Conservation (phyloP, 1,140 invertebrate genomes). For the Tyrophagus putrescentiae region DNA sequence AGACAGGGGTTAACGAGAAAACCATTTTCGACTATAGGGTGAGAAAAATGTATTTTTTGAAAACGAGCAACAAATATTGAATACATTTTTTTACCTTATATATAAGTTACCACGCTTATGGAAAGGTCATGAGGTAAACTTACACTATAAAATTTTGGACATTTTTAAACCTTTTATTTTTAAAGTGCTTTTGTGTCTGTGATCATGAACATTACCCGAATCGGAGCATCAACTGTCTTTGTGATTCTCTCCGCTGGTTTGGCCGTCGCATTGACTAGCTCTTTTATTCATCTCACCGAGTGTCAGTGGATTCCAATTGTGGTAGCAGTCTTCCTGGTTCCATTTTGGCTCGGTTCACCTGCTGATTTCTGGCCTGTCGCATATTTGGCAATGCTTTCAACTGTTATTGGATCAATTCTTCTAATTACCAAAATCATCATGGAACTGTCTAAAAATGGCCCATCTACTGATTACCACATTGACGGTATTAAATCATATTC, state of each 20-base stretch:
- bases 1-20: not conserved
- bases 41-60: too few relatives aligned
- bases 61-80: too few relatives aligned
- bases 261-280: conserved; percentile 37
- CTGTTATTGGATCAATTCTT: not conserved
- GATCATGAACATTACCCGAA: conserved; percentile 44
- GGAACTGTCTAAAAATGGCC: conserved; percentile 1
- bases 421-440: conserved; percentile 12
- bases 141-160: not conserved
- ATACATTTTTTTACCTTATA: too few relatives aligned
- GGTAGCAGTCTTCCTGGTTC: conserved; percentile 42
- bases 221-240: conserved; percentile 53
- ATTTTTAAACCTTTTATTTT: not conserved
- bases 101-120: not conserved
- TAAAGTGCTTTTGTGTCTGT: not conserved
- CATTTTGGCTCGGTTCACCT: conserved; percentile 52
- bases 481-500: conserved; percentile 39
- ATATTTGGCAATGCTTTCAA: not conserved
- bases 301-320: conserved; percentile 50
- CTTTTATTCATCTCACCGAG: conserved; percentile 34
- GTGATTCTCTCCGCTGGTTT: conserved; percentile 49
- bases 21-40: not conserved
- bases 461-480: not conserved
- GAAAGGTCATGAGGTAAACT: not conserved
- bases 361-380: conserved; percentile 46